Evolutionary conservation across 2,888 invertebrate genomes (phyloP), one percentile per base, ranked within the genome.

Genomic region (Odontocolon sp.): DNA sequence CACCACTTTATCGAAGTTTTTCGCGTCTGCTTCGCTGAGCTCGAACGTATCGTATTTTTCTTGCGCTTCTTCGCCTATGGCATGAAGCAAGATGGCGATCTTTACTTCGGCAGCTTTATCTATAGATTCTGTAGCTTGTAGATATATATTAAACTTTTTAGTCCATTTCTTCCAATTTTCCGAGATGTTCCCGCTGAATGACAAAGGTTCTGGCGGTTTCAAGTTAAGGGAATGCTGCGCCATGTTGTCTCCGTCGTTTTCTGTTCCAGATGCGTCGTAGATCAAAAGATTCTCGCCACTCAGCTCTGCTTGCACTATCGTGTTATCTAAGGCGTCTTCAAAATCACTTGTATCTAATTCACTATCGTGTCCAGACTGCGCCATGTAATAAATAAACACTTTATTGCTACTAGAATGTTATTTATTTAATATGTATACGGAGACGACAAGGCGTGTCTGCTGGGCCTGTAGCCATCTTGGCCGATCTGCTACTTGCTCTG

Each of bases 161-260:
- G 57, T 64, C 75, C 82, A 84, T 72, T 75, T 78, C 56, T 73
- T 67, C 83, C 83, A 86, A 38, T 82, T 82, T 70, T 85, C 84
- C 8, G 64, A 59, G 0, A 80, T 14, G 33, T 80, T 80, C 0
- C 80, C 78, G n/a, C 74, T 73, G 36, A 81, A 77, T 0, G 73
- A 75, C 1, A 77, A 28, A 0, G 69, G 42, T n/a, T 54, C 33
- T 23, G 79, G 79, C 42, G 79, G 77, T 11, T 61, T 67, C n/a
- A 66, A n/a, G 36, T 63, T 63, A 0, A 63, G 23, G 0, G 11
- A 11, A 1, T 38, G 33, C 36, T 47, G 47, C 33, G 50, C 47
- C 47, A 47, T 63, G 0, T 36, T 23, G 1, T 47, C 36, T 36
- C n/a, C n/a, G n/a, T 47, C 31, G 45, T 63, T 33, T 2, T 8